Evolutionary conservation across 1,140 invertebrate genomes (phyloP), one percentile per base, ranked within the genome.

Genomic region (Drosophila paulistorum): DNA sequence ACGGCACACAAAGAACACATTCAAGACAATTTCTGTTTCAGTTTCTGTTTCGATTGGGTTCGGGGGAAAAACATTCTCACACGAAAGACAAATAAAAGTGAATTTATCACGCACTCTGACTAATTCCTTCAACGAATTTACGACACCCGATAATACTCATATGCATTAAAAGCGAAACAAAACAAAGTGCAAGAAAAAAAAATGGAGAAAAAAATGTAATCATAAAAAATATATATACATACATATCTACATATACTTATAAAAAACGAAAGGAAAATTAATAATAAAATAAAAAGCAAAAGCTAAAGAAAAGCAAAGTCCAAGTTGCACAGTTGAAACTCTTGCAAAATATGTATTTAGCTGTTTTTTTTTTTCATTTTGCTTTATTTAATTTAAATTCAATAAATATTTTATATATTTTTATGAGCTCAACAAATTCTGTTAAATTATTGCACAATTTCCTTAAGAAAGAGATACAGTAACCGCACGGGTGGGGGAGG

Each of bases 101-200:
- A 80, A 87, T 87, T 87, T 87, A 89, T 87, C 77, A 87, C 84
- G 84, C 84, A 89, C 66, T 80, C 77, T 87, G 84, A 87, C 84
- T 87, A 87, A 87, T 89, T 74, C 66, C 41, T 57, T 33, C 33
- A 33, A 55, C 62, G 30, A 72, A 89, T 87, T 87, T 89, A 87
- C 77, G 84, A 80, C 84, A 74, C 55, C 73, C 83, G 74, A 74
- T 70, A 86, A 86, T 85, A 85, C 39, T 67, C 61, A 75, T 9
- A 57, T 20, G 11, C 11, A 17, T 37, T 63, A 41, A 60, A 7
- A 54, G 14, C 39, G 41, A 60, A 51, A 51, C 17, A 51, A 51
- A 67, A 63, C 20, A 71, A 63, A 11, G 11, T 39, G 11, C 13
- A 62, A 62, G n/a, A 42, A 62, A 45, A 20, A 63, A 42, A 42